Conservation (phyloP, 1,140 invertebrate species). For the Pseudomyrmex pallidus region DNA sequence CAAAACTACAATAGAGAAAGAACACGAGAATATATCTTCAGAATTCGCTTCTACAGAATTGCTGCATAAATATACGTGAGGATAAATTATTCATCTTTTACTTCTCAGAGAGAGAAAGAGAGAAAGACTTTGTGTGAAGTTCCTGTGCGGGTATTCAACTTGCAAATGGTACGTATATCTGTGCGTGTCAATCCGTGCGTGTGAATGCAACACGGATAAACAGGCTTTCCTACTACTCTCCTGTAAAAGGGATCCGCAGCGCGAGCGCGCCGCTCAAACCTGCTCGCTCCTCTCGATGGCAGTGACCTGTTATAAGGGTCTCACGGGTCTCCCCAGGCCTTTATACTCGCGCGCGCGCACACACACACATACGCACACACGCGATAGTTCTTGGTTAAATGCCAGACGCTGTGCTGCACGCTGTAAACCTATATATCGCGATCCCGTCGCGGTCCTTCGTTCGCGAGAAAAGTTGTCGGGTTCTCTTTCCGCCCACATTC, state of each 20-base stretch:
- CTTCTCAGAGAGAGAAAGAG: neutral
- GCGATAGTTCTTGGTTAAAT: constrained; percentile 65
- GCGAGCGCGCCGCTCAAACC: constrained; percentile 61
- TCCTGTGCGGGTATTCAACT: neutral
- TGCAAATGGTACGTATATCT: neutral
- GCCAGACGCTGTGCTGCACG: constrained; percentile 53
- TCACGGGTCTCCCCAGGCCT: constrained; percentile 60
- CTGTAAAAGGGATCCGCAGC: constrained; percentile 74
- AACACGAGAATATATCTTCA: too few relatives aligned
- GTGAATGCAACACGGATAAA: constrained; percentile 58
- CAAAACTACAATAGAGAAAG: too few relatives aligned
- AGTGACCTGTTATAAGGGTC: constrained; percentile 75
- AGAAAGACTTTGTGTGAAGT: neutral
- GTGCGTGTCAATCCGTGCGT: constrained; percentile 41
- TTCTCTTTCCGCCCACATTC: neutral
- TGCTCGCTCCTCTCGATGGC: constrained; percentile 76
- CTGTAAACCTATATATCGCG: constrained; percentile 38
- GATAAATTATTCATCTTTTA: neutral
- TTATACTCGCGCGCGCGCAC: constrained; percentile 59
- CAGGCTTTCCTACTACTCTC: constrained; percentile 70
- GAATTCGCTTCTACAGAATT: too few relatives aligned
- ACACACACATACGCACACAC: constrained; percentile 8
- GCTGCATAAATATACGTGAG: neutral
- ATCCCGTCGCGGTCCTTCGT: constrained; percentile 17
- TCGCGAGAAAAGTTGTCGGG: constrained; percentile 17